phyloP scores from a whole-genome alignment of 2,113 vertebrate genomes.

The Gambusia holbrooki region DNA sequence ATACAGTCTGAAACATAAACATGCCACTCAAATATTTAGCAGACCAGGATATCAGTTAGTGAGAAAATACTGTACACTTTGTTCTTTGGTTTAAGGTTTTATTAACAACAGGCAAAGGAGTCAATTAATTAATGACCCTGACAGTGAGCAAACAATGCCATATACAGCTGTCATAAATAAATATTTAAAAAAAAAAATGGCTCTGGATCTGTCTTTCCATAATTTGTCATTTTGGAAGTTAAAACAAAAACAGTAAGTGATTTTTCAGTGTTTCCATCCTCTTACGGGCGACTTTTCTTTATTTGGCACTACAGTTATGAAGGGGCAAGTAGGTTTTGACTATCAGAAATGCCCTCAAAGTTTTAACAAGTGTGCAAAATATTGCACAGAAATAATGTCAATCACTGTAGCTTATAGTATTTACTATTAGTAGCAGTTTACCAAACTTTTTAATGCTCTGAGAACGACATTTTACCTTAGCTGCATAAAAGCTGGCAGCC shows the following conservation, averaged over 20 bases:
- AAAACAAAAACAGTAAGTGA: conserved; percentile 8
- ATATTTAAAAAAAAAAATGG: neutral
- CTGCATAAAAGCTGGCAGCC: conserved; percentile 34
- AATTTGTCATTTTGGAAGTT: conserved; percentile 26
- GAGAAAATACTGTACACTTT: conserved; percentile 10
- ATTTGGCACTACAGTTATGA: conserved; percentile 2
- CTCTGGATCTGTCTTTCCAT: neutral
- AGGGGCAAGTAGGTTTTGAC: neutral
- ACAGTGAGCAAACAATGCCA: conserved; percentile 20
- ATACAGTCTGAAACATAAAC: neutral
- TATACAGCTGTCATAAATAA: conserved; percentile 24
- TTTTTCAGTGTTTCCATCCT: conserved; percentile 16
- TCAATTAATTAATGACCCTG: conserved; percentile 17
- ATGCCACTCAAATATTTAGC: neutral
- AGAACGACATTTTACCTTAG: conserved; percentile 20
- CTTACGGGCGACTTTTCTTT: conserved; percentile 11
- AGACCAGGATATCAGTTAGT: neutral
- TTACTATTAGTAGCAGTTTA: conserved; percentile 18
- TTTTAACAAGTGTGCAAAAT: neutral
- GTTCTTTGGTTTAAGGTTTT: conserved; percentile 41
- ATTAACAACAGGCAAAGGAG: conserved; percentile 19
- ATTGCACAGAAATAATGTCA: neutral
- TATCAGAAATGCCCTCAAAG: neutral
- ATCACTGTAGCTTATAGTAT: conserved; percentile 45
- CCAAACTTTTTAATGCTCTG: conserved; percentile 40